Evolutionary conservation across 2,797 vertebrate species (phyloP).

Genomic region (Onychomys arenicola): DNA sequence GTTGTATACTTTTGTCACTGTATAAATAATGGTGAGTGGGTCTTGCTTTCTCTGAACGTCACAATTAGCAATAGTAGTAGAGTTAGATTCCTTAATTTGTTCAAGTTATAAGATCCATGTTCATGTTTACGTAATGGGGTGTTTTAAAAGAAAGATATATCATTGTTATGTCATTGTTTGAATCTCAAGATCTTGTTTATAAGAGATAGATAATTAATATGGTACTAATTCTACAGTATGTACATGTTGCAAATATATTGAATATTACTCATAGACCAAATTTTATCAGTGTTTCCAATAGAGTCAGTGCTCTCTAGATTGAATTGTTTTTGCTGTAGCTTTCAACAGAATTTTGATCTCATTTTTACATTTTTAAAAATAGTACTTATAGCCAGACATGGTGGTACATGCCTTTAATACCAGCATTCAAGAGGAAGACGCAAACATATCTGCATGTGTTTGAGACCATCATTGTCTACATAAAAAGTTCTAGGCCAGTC

Average conservation of each 20-base stretch:
- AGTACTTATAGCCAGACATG: neutral
- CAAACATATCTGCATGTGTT: neutral
- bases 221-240: neutral
- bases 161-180: neutral
- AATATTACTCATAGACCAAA: neutral
- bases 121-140: neutral
- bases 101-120: neutral
- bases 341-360: neutral
- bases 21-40: neutral
- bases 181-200: neutral
- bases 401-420: neutral
- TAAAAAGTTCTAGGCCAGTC: neutral
- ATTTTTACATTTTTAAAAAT: neutral
- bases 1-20: neutral
- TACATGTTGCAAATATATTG: neutral
- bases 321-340: neutral
- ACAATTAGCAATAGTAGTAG: neutral
- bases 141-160: constrained; percentile 5
- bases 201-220: neutral
- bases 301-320: neutral
- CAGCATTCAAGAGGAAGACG: neutral
- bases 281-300: neutral
- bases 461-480: neutral
- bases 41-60: constrained; percentile 24
- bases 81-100: neutral